phyloP scores from a whole-genome alignment of 2,888 invertebrate genomes.

The Bellardia bayeri region DNA sequence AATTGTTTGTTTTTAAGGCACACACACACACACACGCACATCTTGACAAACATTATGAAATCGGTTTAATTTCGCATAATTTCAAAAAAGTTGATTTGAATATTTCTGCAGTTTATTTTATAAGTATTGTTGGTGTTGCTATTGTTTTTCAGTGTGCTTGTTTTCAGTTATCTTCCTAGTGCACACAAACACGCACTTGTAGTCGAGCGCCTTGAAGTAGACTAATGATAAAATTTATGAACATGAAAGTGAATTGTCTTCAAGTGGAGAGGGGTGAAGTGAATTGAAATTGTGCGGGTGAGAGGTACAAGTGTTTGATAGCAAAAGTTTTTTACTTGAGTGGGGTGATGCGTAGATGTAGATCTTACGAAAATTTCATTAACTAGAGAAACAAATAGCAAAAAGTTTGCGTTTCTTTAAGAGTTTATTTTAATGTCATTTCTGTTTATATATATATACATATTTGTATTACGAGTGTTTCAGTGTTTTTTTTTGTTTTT shows the following conservation, averaged over 20 bases:
- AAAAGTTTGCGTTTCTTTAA: slow-evolving; percentile 48
- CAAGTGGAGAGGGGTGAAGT: background rate
- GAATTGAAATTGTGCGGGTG: slow-evolving; percentile 26
- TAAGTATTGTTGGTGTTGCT: slow-evolving; percentile 2
- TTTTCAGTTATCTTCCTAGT: slow-evolving; percentile 17
- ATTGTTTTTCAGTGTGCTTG: background rate
- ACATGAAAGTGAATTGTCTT: slow-evolving; percentile 21
- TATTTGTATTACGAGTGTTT: slow-evolving; percentile 52
- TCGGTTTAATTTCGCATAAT: slow-evolving; percentile 39
- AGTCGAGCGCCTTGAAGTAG: slow-evolving; percentile 32
- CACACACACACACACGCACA: background rate
- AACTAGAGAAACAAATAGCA: slow-evolving; percentile 49
- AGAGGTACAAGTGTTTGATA: background rate
- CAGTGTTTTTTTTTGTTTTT: slow-evolving; percentile 38
- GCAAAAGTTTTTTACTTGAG: slow-evolving; percentile 19
- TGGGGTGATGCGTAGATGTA: slow-evolving; percentile 23
- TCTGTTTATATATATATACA: slow-evolving; percentile 11
- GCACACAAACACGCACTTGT: background rate
- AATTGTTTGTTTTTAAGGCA: slow-evolving; percentile 27
- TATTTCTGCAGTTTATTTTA: slow-evolving; percentile 57
- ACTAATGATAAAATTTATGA: slow-evolving; percentile 41
- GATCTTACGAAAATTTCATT: slow-evolving; percentile 65
- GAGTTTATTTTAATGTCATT: slow-evolving; percentile 48
- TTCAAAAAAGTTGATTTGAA: slow-evolving; percentile 57
- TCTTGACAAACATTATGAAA: background rate